These are phyloP conservation scores for Parasteatoda tepidariorum DNA, from an alignment of 1,140 invertebrate genomes.

Conservation along the genomic window DNA sequence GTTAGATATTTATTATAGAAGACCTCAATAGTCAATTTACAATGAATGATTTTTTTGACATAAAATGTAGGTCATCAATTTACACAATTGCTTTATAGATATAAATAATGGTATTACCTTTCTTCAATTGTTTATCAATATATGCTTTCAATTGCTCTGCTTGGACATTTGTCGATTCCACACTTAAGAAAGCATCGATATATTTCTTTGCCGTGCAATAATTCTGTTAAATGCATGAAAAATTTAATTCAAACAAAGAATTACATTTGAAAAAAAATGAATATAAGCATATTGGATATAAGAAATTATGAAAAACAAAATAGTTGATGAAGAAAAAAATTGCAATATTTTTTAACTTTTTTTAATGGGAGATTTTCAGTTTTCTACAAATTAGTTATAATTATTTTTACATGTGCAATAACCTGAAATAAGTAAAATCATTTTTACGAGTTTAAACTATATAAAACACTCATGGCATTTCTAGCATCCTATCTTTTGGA, in stretches of 20 bases:
- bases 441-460: no score
- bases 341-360: background rate
- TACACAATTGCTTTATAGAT: no score
- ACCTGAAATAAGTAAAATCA: no score
- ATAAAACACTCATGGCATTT: no score
- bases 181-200: slow-evolving; percentile 83
- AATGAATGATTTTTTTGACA: no score
- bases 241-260: background rate
- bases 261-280: background rate
- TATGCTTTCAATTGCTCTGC: slow-evolving; percentile 81
- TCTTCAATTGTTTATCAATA: slow-evolving; percentile 89
- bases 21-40: no score
- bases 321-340: background rate
- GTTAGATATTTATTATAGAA: no score
- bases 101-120: slow-evolving; percentile 73
- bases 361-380: no score
- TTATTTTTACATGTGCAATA: no score
- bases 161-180: slow-evolving; percentile 93
- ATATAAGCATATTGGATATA: background rate
- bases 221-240: slow-evolving; percentile 74
- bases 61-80: no score
- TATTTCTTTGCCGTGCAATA: slow-evolving; percentile 86
- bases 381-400: no score
- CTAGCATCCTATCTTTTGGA: no score
- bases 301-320: background rate